These are phyloP conservation scores for Galaxias olidus DNA, from an alignment of 2,797 vertebrate genomes.

Conservation along the genomic window DNA sequence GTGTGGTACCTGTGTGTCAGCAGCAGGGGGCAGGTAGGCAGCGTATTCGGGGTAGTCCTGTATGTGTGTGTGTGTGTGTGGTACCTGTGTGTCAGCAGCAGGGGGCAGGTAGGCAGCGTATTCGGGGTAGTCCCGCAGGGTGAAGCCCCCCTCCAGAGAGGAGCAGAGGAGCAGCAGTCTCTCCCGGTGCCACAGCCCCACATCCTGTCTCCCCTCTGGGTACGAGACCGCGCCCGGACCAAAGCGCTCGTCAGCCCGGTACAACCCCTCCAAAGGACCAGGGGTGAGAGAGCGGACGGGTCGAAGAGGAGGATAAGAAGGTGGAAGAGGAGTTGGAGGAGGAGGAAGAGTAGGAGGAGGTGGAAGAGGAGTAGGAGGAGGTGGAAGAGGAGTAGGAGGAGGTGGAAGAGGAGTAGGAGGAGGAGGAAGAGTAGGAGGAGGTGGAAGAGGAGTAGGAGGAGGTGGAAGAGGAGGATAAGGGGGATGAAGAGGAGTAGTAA, in stretches of 20 bases:
- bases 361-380: background rate
- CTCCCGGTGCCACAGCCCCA: slow-evolving; percentile 82
- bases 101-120: slow-evolving; percentile 52
- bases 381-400: slow-evolving; percentile 15
- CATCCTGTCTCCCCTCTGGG: slow-evolving; percentile 75
- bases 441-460: background rate
- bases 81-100: too few species aligned
- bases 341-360: too few species aligned
- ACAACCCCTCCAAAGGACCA: slow-evolving; percentile 80
- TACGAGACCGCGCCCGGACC: slow-evolving; percentile 84
- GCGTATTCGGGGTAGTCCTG: too few species aligned
- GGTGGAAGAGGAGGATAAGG: slow-evolving; percentile 7
- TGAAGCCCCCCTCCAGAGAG: slow-evolving; percentile 64
- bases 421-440: slow-evolving; percentile 6
- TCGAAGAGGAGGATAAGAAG: too few species aligned
- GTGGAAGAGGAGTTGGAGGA: too few species aligned
- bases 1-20: too few species aligned
- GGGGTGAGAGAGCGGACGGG: background rate
- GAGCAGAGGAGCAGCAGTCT: slow-evolving; percentile 78
- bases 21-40: too few species aligned
- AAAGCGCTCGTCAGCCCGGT: slow-evolving; percentile 75
- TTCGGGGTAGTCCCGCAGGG: slow-evolving; percentile 67
- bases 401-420: slow-evolving; percentile 2
- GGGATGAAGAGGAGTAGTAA: slow-evolving; percentile 10
- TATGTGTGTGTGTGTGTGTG: too few species aligned